Evolutionary conservation across 1,140 invertebrate species (phyloP), one percentile per base, ranked within the genome.

Genomic region (Theocolax elegans): DNA sequence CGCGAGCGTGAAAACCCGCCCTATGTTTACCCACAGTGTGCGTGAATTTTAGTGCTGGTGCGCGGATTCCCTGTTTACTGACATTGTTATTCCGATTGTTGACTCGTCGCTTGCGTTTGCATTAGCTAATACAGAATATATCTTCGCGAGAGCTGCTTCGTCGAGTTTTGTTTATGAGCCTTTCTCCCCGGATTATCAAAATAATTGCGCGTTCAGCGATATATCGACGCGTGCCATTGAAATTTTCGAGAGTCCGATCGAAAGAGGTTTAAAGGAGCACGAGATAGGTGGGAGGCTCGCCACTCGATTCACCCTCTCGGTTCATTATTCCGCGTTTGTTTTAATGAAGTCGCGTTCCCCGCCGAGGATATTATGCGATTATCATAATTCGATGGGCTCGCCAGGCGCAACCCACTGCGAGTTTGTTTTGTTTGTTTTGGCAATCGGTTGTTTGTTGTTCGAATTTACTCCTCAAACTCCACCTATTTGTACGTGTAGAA

Each of bases 11-110:
- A 53, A 60, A 38, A 44, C 46, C 25, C 4, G 7, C 42, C 7
- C 35, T 12, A 3, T 10, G 12, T 17, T 13, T 4, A 38, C 21
- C 8, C 19, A 38, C 23, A 7, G 12, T 1, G 60, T 13, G 44
- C 8, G 23, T 40, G 19, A 9, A 13, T 25, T 42, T 42, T 42
- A 42, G 19, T 15, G 46, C 19, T n/a, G n/a, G n/a, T n/a, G n/a
- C n/a, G 2, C 38, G 29, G n/a, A 35, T 4, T 35, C 31, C 8
- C 31, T 53, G 48, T 42, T 29, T n/a, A 65, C 31, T 12, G 9
- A 38, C 63, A 25, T 27, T 27, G 51, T 56, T 67, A 58, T 58
- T 56, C 19, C 53, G 13, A 56, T 35, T 44, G 27, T 58, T 67
- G 10, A 54, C 23, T 66, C 23, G 35, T 9, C 19, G 31, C 21